phyloP scores from a whole-genome alignment of 2,113 vertebrate species.

The Syngnathus typhle region DNA sequence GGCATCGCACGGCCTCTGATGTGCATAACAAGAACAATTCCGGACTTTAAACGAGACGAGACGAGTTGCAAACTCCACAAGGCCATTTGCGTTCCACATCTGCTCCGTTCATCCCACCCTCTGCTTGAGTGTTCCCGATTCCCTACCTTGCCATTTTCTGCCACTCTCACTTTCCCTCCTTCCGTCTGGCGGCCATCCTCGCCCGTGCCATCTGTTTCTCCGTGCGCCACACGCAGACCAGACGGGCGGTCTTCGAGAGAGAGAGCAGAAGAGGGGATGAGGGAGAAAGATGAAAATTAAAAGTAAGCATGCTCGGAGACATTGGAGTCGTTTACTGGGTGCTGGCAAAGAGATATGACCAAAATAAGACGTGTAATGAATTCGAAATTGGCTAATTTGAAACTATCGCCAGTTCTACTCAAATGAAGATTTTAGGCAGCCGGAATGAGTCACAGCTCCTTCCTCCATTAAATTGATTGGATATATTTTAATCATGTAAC shows the following conservation, averaged over 20 bases:
- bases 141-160: conserved; percentile 38
- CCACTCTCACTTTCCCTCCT: conserved; percentile 36
- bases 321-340: conserved; percentile 12
- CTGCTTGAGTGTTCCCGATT: conserved; percentile 40
- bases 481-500: background rate
- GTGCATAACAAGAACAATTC: conserved; percentile 18
- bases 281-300: conserved; percentile 11
- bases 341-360: background rate
- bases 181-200: conserved; percentile 55
- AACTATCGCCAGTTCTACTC: background rate
- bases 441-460: background rate
- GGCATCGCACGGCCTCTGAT: conserved; percentile 43
- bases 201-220: conserved; percentile 59
- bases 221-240: conserved; percentile 34
- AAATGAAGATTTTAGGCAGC: background rate
- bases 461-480: background rate
- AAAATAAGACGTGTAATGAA: background rate
- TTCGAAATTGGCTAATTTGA: background rate
- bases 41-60: conserved; percentile 36
- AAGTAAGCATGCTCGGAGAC: conserved; percentile 5
- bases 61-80: conserved; percentile 48
- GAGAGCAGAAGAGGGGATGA: conserved; percentile 23
- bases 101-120: conserved; percentile 40
- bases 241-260: conserved; percentile 11
- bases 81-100: conserved; percentile 61